These are phyloP conservation scores for Augochlorella aurata DNA, from an alignment of 2,888 invertebrate genomes.

Conservation along the genomic window DNA sequence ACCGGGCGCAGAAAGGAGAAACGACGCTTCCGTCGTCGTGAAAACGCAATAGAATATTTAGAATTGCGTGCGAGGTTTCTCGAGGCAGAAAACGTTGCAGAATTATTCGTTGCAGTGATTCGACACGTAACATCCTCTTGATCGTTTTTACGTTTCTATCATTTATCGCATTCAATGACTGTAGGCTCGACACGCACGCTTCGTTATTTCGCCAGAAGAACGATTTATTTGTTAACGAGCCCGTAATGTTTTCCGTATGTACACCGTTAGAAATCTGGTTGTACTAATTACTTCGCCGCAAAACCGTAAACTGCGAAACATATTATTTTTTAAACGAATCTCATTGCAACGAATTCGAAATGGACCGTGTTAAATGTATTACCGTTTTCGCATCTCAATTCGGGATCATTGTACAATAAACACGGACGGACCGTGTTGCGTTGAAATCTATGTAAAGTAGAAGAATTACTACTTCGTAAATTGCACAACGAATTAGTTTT, in stretches of 20 bases:
- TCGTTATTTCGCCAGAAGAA: conserved; percentile 40
- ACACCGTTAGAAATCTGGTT: conserved; percentile 40
- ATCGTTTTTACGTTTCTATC: conserved; percentile 38
- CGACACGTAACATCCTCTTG: conserved; percentile 31
- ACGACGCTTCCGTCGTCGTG: background rate
- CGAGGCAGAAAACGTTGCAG: background rate
- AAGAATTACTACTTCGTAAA: background rate
- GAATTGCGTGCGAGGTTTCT: conserved; percentile 19
- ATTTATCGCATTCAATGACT: conserved; percentile 37
- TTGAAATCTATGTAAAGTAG: background rate
- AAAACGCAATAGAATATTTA: conserved; percentile 1
- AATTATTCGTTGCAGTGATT: conserved; percentile 19
- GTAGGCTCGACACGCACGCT: conserved; percentile 31
- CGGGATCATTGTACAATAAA: background rate
- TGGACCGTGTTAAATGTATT: background rate
- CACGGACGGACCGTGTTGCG: background rate
- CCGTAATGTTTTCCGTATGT: conserved; percentile 36
- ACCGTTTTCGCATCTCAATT: background rate
- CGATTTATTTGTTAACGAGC: conserved; percentile 43
- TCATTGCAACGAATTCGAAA: background rate
- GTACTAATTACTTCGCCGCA: background rate
- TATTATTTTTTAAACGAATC: background rate
- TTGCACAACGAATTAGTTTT: no score
- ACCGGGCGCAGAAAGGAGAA: background rate
- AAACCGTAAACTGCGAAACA: background rate